Evolutionary conservation across 2,797 vertebrate genomes (phyloP).

Genomic region (Ispidina picta): DNA sequence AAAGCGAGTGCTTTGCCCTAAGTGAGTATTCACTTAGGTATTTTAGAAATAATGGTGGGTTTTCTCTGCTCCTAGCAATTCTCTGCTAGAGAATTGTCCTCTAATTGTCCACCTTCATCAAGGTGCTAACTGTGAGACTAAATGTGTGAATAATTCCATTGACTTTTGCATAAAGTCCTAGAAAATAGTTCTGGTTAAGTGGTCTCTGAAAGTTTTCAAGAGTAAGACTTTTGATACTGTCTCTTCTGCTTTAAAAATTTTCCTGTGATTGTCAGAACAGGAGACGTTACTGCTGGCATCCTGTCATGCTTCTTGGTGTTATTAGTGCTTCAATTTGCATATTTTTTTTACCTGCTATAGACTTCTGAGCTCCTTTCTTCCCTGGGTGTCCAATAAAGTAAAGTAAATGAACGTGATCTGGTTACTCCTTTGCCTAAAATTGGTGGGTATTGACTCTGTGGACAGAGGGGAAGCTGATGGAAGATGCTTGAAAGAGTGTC

Average conservation of each 20-base stretch:
- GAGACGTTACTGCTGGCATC: background rate
- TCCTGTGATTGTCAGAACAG: background rate
- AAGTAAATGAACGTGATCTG: background rate
- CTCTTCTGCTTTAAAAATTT: background rate
- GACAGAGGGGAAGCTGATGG: background rate
- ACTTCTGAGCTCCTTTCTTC: background rate
- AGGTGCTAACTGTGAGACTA: background rate
- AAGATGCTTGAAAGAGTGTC: background rate
- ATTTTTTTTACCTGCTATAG: background rate
- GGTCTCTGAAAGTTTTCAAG: background rate
- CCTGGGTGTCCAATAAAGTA: background rate
- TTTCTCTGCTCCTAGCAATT: background rate
- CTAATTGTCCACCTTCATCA: background rate
- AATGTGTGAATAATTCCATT: background rate
- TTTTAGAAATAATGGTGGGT: background rate
- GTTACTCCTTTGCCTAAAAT: background rate
- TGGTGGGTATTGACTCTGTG: background rate
- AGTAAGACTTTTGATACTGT: background rate
- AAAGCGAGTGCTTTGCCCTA: background rate
- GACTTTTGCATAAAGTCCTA: background rate
- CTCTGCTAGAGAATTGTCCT: background rate
- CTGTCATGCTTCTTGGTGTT: background rate
- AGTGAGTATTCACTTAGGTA: background rate
- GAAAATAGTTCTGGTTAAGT: conserved; percentile 10
- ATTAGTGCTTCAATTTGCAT: background rate